Conservation (phyloP, 2,797 vertebrate genomes). For the Uromys caudimaculatus region DNA sequence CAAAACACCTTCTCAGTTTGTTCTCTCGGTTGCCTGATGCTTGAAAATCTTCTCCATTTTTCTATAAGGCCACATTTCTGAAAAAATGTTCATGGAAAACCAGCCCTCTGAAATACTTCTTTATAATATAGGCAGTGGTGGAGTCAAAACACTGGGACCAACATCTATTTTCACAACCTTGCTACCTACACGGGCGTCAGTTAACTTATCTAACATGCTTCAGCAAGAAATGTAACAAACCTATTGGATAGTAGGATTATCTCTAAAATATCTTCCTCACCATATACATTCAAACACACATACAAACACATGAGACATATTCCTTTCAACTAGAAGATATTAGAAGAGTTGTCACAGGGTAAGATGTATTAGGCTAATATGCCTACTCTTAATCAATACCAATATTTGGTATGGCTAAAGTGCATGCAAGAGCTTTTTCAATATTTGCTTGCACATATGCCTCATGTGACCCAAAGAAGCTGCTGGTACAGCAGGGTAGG, state of each 20-base stretch:
- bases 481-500: accelerated
- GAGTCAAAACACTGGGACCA: not conserved
- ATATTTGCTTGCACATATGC: not conserved
- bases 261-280: not conserved
- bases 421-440: not conserved
- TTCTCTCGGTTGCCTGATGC: not conserved
- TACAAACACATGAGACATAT: no score
- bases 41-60: not conserved
- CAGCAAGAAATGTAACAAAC: not conserved
- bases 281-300: not conserved
- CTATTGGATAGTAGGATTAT: not conserved
- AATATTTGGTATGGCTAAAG: not conserved
- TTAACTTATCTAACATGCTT: not conserved
- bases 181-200: accelerated
- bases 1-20: not conserved
- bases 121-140: not conserved
- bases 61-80: not conserved
- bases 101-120: not conserved
- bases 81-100: not conserved
- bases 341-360: not conserved
- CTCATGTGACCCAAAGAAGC: not conserved
- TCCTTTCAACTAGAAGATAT: not conserved
- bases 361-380: not conserved
- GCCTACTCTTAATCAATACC: not conserved
- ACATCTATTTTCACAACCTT: not conserved